phyloP scores from a whole-genome alignment of 2,888 invertebrate genomes.

The Terebella lapidaria region DNA sequence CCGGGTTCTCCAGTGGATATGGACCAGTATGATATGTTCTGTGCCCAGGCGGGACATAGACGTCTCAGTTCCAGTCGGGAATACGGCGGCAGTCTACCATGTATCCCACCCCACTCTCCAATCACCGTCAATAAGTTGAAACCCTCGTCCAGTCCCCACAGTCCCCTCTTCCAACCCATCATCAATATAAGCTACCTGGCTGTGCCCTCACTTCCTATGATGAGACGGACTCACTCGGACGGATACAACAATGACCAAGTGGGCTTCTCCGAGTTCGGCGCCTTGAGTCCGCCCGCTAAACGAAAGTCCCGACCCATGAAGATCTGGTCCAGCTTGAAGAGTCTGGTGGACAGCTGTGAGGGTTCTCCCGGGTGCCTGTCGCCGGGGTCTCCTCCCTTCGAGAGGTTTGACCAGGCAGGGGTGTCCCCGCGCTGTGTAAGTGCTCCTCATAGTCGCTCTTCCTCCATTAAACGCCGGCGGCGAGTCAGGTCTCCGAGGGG shows the following conservation, averaged over 20 bases:
- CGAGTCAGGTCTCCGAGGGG: neutral
- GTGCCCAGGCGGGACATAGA: slow-evolving; percentile 13
- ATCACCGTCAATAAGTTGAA: neutral
- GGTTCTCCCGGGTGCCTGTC: slow-evolving; percentile 2
- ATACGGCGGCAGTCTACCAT: slow-evolving; percentile 15
- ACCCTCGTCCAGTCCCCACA: neutral
- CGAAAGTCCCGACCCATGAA: neutral
- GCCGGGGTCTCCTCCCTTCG: slow-evolving; percentile 1
- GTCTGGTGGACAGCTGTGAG: slow-evolving; percentile 11
- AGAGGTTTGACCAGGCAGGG: neutral
- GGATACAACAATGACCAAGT: neutral
- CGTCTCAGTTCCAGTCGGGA: slow-evolving; percentile 7
- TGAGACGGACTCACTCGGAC: neutral
- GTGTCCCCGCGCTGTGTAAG: slow-evolving; percentile 3
- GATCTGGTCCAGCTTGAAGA: slow-evolving; percentile 15
- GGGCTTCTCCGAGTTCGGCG: neutral
- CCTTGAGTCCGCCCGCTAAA: neutral
- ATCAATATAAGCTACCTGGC: neutral
- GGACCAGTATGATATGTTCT: slow-evolving; percentile 12
- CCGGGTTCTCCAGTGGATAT: too few relatives aligned
- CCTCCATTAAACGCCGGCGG: slow-evolving; percentile 9
- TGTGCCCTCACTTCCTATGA: neutral
- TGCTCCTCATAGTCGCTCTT: slow-evolving; percentile 19
- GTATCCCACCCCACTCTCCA: neutral
- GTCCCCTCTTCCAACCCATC: neutral